Evolutionary conservation across 2,797 vertebrate genomes (phyloP), one percentile per base, ranked within the genome.

Genomic region (Adelosebastes latens): DNA sequence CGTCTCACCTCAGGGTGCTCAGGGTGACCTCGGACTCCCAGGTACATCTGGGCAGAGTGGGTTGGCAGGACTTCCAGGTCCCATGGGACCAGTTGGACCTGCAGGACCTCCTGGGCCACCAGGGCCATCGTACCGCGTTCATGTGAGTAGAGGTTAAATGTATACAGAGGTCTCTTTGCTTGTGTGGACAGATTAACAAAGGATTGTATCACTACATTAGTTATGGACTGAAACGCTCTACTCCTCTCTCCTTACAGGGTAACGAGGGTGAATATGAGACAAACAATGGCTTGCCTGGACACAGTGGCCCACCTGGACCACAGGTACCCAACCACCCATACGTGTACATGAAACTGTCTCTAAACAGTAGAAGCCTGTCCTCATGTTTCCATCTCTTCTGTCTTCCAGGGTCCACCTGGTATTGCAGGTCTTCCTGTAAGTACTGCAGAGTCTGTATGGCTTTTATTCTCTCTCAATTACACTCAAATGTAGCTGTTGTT

Each of bases 1-100:
- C 13, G 25, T 59, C 49, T 32, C 49, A 8, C 58, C 22, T 31
- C 79, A 96, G 95, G 95, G 94, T 56, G 14, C 83, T 87, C 93
- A 94, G 34, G 97, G 97, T 3, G 95, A 96, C 61, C 3, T 6
- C 0, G 98, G 97, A 60, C 85, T 88, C 2, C 5, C 70, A 0
- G 97, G 97, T 2, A 16, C 83, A 1, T 75, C 96, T 0, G 98
- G 98, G 18, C 85, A 96, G 90, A 82, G 13, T 0, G 97, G 98
- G 1, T 84, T 96, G 8, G 95, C 96, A 8, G 97, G 97, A 11
- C 93, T 96, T 46, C 96, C 97, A 0, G 98, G 97, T 56, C 97
- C 97, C 0, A 94, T 97, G 1, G 98, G 98, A 79, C 97, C 98
- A 0, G 94, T 90, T 2, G 98, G 98, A 59, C 96, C 95, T 1